Evolutionary conservation across 1,140 invertebrate genomes (phyloP), one percentile per base, ranked within the genome.

Genomic region (Neoseiulus cucumeris): DNA sequence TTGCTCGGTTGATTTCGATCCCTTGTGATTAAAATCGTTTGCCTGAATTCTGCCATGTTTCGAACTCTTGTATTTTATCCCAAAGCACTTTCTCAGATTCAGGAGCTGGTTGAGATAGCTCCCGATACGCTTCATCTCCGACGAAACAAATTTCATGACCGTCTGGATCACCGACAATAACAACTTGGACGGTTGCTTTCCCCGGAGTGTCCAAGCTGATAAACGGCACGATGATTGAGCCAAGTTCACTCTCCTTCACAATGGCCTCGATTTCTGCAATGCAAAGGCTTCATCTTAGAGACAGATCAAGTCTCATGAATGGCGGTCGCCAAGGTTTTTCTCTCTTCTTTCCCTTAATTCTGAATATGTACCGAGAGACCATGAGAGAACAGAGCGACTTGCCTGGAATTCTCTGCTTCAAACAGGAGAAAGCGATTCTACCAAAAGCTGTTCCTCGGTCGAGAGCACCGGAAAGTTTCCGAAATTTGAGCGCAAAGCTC

Each of bases 61-160:
- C 51, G 22, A 29, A 59, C 33, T 59, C 51, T 30, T 80, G 76
- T 47, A 93, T 91, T 67, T 82, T 87, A 74, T 85, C 82, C 70
- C 89, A 81, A 7, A 97, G 77, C n/a, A 87, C 78, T 44, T 79
- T 75, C 70, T 92, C 85, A 59, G 85, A 89, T 65, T 86, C 80
- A 9, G 85, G 82, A 72, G 98, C 93, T 12, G 90, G 80, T 72
- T 87, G 79, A 0, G 92, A 96, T 30, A 98, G 76, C 73, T 93
- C 80, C 30, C 83, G 76, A 77, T 94, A 98, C 68, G 97, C 96
- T 79, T 98, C 93, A 51, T 96, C 91, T 69, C 94, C 92, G 17
- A 98, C 95, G 78, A 97, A 97, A 77, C 94, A 97, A 68, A 98
- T 98, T 79, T 98, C 95, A 79, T 98, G 93, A 1, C 83, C 89